Conservation (phyloP, 2,797 vertebrate genomes). For the Myiotriccus ornatus region DNA sequence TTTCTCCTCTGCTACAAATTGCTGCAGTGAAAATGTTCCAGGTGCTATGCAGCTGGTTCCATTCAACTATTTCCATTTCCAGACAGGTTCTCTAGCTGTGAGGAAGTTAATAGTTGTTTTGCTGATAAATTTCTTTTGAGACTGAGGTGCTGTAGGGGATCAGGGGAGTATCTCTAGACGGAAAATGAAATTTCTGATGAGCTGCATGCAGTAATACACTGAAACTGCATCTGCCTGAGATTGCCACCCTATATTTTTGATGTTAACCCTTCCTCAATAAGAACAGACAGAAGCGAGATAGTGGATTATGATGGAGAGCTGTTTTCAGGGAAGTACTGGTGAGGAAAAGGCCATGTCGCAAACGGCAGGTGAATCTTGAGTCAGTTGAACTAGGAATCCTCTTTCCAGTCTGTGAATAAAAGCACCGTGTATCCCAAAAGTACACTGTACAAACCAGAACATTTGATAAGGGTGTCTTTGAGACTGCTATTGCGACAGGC, state of each 20-base stretch:
- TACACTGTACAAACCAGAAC: not conserved
- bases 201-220: not conserved
- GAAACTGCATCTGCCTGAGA: not conserved
- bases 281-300: not conserved
- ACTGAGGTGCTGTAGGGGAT: not conserved
- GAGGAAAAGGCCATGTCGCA: not conserved
- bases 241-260: not conserved
- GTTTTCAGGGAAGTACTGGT: not conserved
- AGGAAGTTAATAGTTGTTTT: constrained; percentile 21
- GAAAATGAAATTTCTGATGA: constrained; percentile 4
- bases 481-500: not conserved
- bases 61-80: not conserved
- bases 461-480: not conserved
- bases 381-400: not conserved
- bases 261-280: not conserved
- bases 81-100: not conserved
- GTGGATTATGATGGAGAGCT: not conserved
- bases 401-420: not conserved
- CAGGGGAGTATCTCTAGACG: not conserved
- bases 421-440: not conserved
- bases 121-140: constrained; percentile 26
- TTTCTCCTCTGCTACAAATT: not conserved
- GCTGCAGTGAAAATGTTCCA: constrained; percentile 22
- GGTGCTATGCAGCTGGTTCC: constrained; percentile 36
- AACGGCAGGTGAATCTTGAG: not conserved